Conservation (phyloP, 2,888 invertebrate species). For the Caenorhabditis sp. region DNA sequence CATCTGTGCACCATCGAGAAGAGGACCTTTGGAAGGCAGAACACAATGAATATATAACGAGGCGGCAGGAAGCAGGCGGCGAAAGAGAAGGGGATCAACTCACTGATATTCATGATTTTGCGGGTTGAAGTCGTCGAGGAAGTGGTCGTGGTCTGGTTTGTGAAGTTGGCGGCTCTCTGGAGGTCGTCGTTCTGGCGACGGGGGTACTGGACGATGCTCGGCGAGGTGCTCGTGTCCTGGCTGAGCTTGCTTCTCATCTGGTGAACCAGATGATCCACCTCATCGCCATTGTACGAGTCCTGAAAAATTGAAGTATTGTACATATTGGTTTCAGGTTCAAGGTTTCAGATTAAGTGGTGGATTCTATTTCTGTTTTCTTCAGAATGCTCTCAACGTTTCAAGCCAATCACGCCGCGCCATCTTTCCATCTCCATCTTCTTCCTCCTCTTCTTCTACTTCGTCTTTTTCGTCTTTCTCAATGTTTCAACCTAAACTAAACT, state of each 20-base stretch:
- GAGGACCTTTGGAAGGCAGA: slow-evolving; percentile 11
- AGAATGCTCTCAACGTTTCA: slow-evolving; percentile 14
- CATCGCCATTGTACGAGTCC: slow-evolving; percentile 65
- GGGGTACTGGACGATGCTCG: slow-evolving; percentile 52
- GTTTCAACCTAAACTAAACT: slow-evolving; percentile 30
- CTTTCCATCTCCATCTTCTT: slow-evolving; percentile 2
- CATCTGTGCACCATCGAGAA: not conserved
- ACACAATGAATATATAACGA: slow-evolving; percentile 60
- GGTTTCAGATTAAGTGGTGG: no score
- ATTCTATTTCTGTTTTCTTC: not conserved
- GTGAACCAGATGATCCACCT: slow-evolving; percentile 66
- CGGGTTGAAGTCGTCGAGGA: slow-evolving; percentile 38
- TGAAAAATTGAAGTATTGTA: slow-evolving; percentile 49
- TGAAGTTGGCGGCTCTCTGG: slow-evolving; percentile 31
- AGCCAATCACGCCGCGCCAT: slow-evolving; percentile 27
- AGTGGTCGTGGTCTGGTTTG: slow-evolving; percentile 31
- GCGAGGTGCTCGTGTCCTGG: slow-evolving; percentile 9
- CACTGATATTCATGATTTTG: slow-evolving; percentile 61
- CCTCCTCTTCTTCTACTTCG: not conserved
- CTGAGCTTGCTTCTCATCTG: slow-evolving; percentile 61
- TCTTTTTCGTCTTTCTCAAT: slow-evolving; percentile 7
- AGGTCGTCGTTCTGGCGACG: slow-evolving; percentile 15
- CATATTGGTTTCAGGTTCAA: no score
- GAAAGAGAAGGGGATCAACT: no score
- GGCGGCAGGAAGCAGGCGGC: slow-evolving; percentile 35